These are phyloP conservation scores for Agonopterix alstromeriana DNA, from an alignment of 2,888 invertebrate genomes.

Conservation along the genomic window DNA sequence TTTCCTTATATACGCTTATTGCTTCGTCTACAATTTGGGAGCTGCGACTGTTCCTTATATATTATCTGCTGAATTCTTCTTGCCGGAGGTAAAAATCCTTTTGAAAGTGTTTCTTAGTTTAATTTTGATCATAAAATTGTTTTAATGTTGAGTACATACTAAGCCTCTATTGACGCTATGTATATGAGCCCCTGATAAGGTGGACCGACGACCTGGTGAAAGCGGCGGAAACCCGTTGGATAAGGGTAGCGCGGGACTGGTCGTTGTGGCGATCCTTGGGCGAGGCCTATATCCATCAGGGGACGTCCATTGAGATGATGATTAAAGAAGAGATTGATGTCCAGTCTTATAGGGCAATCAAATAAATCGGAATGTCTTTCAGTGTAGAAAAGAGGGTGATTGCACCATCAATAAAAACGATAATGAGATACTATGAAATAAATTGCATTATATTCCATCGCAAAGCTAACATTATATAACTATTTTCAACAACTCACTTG, in stretches of 20 bases:
- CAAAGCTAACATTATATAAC: no score
- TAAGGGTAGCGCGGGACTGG: no score
- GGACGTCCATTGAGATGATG: no score
- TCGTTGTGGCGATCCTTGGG: no score
- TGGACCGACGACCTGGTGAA: no score
- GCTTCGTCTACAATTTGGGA: constrained; percentile 60
- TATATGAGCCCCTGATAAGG: no score
- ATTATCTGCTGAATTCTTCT: constrained; percentile 59
- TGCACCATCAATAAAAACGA: not conserved
- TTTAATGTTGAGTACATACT: no score
- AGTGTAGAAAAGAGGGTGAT: not conserved
- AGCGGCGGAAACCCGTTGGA: no score
- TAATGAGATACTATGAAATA: not conserved
- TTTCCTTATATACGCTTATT: constrained; percentile 41
- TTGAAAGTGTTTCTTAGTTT: not conserved
- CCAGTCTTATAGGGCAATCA: not conserved
- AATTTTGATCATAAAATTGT: not conserved
- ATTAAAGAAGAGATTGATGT: not conserved
- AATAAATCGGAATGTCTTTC: not conserved
- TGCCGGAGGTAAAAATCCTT: constrained; percentile 49
- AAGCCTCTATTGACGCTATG: no score
- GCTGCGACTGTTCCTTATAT: constrained; percentile 63
- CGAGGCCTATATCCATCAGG: no score
- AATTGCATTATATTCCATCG: not conserved
- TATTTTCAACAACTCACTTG: no score